Evolutionary conservation across 2,797 vertebrate genomes (phyloP).

Genomic region (Varecia variegata): DNA sequence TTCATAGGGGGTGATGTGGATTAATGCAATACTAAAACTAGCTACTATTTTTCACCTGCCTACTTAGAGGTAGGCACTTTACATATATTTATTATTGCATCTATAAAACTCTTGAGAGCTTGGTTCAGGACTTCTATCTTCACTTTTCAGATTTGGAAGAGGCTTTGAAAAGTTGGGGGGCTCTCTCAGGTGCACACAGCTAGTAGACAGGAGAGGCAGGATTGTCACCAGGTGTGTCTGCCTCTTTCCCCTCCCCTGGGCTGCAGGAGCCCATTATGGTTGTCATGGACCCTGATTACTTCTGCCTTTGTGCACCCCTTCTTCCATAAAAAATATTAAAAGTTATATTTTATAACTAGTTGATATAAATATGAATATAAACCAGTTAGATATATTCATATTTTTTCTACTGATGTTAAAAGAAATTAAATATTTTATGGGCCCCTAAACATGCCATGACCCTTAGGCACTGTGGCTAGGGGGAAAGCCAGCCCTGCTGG

Average conservation of each 20-base stretch:
- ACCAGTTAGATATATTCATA: not conserved
- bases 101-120: not conserved
- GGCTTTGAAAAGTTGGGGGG: not conserved
- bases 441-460: not conserved
- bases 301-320: not conserved
- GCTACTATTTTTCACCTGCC: not conserved
- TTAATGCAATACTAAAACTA: no score
- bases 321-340: not conserved
- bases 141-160: not conserved
- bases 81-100: not conserved
- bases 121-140: not conserved
- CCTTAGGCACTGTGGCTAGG: not conserved
- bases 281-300: fast-evolving
- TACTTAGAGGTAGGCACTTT: not conserved
- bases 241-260: not conserved
- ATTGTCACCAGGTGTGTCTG: fast-evolving
- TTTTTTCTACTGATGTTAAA: constrained; percentile 11
- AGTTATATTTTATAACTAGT: not conserved
- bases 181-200: not conserved
- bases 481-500: not conserved
- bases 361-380: not conserved
- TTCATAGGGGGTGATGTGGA: not conserved
- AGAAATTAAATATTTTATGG: not conserved
- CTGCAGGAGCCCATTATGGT: fast-evolving
- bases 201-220: not conserved